Base-by-base conservation (phyloP, 2,113 vertebrate genomes). In the Carassius carassius region DNA sequence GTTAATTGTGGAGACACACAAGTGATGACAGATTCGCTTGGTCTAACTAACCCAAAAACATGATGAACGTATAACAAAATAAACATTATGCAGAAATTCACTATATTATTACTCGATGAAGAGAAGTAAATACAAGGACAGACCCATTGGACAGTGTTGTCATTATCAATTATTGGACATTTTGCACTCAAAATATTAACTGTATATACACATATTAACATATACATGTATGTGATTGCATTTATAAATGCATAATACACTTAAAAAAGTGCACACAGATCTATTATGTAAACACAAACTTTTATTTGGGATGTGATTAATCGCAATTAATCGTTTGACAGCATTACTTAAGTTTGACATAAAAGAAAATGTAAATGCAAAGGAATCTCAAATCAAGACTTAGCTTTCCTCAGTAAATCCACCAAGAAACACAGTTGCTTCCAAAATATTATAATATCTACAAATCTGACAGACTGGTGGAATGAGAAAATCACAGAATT, bases 1-100 rank as follows among this genome's bases (percentile, higher is more conserved):
- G 83, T 84, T 88, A 88, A 88, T 78, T 81, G 86, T 54, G 49
- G 44, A 74, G 37, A 86, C 60, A 82, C 83, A 81, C 54, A 81
- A 37, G 29, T 19, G 35, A 41, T 58, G 74, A 83, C 85, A 86
- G 41, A 86, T 63, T 75, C 21, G 21, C 70, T 80, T 80, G 65
- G 60, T 80, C 37, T 65, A 80, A 65, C 60, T 80, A 29, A 65
- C 78, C 77, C 37, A 65, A 65, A 80, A 80, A 80, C 32, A 80
- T 49, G 47, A 49, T 11, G 37, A 65, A 47, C 7, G 9, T 44
- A 17, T 63, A n/a, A 80, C 14, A 62, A 79, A 63, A 62, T 29
- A 62, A 29, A 47, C 3, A 5, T n/a, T n/a, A 41, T 63, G 1
- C 0, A 10, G 29, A 29, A 79, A 44, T 16, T 8, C 58, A 41